phyloP scores from a whole-genome alignment of 2,888 invertebrate genomes.

The Cabera pusaria region DNA sequence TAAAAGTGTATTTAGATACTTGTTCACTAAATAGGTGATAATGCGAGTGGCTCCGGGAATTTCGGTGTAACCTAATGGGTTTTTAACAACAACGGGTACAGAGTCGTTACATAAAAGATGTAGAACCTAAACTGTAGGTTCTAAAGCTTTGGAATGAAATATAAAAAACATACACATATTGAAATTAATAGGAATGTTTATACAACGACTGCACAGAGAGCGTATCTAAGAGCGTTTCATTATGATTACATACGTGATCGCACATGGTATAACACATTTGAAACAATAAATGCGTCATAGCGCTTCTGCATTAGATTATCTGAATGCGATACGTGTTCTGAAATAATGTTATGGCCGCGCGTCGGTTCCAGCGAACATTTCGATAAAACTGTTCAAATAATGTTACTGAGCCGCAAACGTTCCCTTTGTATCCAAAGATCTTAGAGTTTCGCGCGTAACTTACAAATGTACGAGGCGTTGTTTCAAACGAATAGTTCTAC shows the following conservation, averaged over 20 bases:
- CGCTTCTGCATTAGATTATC: constrained; percentile 75
- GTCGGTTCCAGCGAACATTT: constrained; percentile 47
- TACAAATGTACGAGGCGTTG: constrained; percentile 23
- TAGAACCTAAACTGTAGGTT: too few species aligned
- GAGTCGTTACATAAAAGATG: not conserved
- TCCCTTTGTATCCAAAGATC: constrained; percentile 30
- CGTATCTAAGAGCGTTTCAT: constrained; percentile 14
- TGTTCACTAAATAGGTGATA: constrained; percentile 27
- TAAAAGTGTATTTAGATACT: constrained; percentile 28
- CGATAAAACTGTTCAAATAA: constrained; percentile 61
- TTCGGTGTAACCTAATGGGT: constrained; percentile 26
- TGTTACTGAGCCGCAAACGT: constrained; percentile 38
- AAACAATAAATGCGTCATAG: constrained; percentile 75
- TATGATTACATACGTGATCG: constrained; percentile 47
- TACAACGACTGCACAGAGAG: too few species aligned
- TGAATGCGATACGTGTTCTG: constrained; percentile 72
- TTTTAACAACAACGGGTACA: constrained; percentile 26
- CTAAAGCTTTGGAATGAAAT: too few species aligned
- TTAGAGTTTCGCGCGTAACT: constrained; percentile 27
- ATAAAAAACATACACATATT: too few species aligned
- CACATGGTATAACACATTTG: constrained; percentile 54
- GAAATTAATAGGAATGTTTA: too few species aligned
- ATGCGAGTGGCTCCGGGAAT: constrained; percentile 14
- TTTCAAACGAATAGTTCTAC: constrained; percentile 31
- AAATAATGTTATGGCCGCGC: constrained; percentile 70